Conservation (phyloP, 2,113 vertebrate species). For the Mustela nigripes region DNA sequence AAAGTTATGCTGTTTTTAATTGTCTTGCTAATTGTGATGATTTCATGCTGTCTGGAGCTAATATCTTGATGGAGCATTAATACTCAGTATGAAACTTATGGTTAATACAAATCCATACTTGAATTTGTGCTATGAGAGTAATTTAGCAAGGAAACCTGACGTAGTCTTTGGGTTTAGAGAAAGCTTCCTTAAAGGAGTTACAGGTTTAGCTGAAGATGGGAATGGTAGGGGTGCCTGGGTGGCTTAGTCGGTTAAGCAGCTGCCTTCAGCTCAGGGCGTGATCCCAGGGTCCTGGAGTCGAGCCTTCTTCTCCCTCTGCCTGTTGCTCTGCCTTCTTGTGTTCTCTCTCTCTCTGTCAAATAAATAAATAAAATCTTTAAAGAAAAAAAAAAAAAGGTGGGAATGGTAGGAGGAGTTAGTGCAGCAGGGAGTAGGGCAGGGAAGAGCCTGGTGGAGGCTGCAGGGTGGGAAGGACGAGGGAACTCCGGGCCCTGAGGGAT, state of each 20-base stretch:
- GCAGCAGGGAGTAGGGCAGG: background rate
- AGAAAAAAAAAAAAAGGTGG: too few species aligned
- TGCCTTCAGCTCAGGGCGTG: too few species aligned
- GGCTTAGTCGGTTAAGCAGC: too few species aligned
- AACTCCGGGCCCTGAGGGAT: background rate
- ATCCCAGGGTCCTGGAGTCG: too few species aligned
- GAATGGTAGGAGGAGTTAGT: background rate
- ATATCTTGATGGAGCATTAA: background rate
- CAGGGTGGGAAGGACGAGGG: background rate
- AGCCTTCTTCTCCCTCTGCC: too few species aligned
- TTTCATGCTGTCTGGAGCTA: background rate
- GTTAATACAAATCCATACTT: background rate
- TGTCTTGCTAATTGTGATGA: background rate
- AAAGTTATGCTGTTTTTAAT: background rate
- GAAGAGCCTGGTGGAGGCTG: background rate
- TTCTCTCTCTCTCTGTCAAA: too few species aligned
- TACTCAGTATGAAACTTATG: background rate
- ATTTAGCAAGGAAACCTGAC: background rate
- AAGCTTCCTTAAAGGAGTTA: background rate
- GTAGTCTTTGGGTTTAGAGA: background rate
- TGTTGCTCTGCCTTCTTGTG: too few species aligned
- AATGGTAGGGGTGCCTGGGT: background rate
- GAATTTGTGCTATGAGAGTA: background rate
- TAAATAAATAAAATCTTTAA: too few species aligned
- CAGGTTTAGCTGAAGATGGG: background rate